These are phyloP conservation scores for Parnassius apollo DNA, from an alignment of 2,888 invertebrate species.

Conservation along the genomic window DNA sequence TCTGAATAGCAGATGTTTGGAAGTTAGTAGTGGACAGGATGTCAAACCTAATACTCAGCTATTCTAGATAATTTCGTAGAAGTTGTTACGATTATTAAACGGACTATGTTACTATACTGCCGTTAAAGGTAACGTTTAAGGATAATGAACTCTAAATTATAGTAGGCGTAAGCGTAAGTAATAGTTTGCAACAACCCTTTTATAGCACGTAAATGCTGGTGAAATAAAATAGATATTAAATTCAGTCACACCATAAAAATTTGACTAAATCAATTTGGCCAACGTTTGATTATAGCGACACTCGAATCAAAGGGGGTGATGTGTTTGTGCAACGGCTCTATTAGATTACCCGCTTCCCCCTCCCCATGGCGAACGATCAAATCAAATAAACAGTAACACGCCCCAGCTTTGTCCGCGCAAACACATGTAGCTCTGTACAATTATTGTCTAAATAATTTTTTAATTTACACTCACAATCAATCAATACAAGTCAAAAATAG, in stretches of 20 bases:
- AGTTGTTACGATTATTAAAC: too few relatives aligned
- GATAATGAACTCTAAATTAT: too few relatives aligned
- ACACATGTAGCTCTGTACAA: constrained; percentile 34
- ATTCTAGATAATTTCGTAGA: too few relatives aligned
- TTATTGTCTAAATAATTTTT: constrained; percentile 32
- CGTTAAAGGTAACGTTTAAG: too few relatives aligned
- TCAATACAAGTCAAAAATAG: too few relatives aligned
- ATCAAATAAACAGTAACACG: constrained; percentile 38
- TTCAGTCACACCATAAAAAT: constrained; percentile 41
- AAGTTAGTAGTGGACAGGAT: too few relatives aligned
- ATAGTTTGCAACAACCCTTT: too few relatives aligned
- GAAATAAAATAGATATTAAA: constrained; percentile 30
- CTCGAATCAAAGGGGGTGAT: constrained; percentile 44
- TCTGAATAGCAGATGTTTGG: too few relatives aligned
- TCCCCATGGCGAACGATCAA: constrained; percentile 26
- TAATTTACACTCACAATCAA: too few relatives aligned
- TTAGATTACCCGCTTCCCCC: constrained; percentile 54
- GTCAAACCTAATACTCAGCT: too few relatives aligned
- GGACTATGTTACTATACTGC: too few relatives aligned
- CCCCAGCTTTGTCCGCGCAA: constrained; percentile 30
- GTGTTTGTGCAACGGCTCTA: constrained; percentile 58
- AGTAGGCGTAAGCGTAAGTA: too few relatives aligned
- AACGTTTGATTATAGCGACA: constrained; percentile 43
- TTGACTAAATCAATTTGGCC: constrained; percentile 42
- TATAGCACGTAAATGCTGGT: background rate